These are phyloP conservation scores for Grammomys surdaster DNA, from an alignment of 2,113 vertebrate species.

Conservation along the genomic window DNA sequence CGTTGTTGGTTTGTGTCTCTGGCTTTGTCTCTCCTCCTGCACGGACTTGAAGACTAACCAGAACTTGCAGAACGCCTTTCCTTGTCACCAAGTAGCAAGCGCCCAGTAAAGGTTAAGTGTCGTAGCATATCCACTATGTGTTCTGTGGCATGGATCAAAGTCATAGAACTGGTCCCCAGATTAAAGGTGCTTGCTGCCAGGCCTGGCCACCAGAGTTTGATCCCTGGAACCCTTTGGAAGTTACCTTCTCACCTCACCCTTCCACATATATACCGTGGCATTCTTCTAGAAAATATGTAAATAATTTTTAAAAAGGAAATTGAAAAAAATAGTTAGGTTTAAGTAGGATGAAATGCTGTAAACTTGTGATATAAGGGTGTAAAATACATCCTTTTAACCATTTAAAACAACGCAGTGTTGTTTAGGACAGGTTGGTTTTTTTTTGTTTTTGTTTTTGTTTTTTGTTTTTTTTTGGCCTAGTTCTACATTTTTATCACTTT, in stretches of 20 bases:
- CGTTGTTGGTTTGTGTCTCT: constrained; percentile 19
- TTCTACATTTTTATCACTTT: constrained; percentile 2
- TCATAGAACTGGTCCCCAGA: not conserved
- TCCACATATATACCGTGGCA: not conserved
- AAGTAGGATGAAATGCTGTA: not conserved
- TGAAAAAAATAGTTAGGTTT: not conserved
- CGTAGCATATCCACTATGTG: not conserved
- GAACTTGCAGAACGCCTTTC: not conserved
- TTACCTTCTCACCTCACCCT: not conserved
- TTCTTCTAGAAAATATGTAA: not conserved
- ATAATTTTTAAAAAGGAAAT: constrained; percentile 1
- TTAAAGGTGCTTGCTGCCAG: not conserved
- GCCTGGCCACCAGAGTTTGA: not conserved
- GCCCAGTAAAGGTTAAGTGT: not conserved
- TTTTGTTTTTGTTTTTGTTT: too few species aligned
- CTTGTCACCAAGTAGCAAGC: not conserved
- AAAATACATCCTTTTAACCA: not conserved
- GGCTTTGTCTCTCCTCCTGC: not conserved
- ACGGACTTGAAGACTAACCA: not conserved
- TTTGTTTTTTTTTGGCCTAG: not conserved
- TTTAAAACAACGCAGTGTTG: not conserved
- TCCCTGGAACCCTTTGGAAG: not conserved
- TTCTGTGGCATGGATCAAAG: not conserved
- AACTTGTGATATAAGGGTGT: not conserved
- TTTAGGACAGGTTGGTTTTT: not conserved